These are phyloP conservation scores for Atta texana DNA, from an alignment of 1,140 invertebrate species.

Conservation along the genomic window DNA sequence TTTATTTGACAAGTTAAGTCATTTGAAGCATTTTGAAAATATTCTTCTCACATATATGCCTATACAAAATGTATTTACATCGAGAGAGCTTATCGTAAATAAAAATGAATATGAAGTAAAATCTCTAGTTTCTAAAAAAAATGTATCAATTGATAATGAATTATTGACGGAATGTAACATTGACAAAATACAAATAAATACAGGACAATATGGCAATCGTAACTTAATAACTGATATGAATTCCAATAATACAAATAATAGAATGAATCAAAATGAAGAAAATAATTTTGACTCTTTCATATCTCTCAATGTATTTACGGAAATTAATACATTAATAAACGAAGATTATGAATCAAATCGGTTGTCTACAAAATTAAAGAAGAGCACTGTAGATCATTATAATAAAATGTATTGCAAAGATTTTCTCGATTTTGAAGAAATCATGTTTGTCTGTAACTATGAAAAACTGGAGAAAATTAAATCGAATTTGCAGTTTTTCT, in stretches of 20 bases:
- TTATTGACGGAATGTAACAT: not conserved
- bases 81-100: not conserved
- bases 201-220: not conserved
- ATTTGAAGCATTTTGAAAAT: not conserved
- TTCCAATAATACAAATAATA: not conserved
- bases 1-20: not conserved
- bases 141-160: not conserved
- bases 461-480: not conserved
- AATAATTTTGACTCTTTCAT: not conserved
- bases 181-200: not conserved
- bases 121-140: not conserved
- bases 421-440: slow-evolving; percentile 5
- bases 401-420: not conserved
- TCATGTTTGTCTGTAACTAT: slow-evolving; percentile 2
- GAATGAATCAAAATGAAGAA: not conserved
- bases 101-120: not conserved
- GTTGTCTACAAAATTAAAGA: no score
- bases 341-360: no score
- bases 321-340: not conserved
- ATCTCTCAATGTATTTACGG: not conserved
- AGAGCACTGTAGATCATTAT: not conserved
- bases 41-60: slow-evolving; percentile 10
- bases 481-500: not conserved
- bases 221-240: not conserved
- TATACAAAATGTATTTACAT: not conserved